Percentiles rank a stretch among this genome's conserved stretches.
Conservation (phyloP, 2,797 vertebrate genomes). For the Squalus acanthias region DNA sequence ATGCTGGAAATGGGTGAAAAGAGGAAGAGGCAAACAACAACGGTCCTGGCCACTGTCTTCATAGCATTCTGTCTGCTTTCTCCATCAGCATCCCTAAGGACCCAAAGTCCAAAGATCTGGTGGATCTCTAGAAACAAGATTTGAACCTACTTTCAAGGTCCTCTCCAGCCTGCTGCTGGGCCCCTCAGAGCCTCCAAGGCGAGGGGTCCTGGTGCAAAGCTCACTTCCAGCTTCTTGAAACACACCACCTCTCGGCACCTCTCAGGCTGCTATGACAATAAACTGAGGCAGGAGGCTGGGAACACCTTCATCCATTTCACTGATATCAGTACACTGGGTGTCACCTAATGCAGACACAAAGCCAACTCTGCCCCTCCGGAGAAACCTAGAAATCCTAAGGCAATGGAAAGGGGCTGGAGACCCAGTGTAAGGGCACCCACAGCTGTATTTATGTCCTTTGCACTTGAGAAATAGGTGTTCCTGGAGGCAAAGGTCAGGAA, state of each 20-base stretch:
- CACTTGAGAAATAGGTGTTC: background rate
- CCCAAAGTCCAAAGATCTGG: background rate
- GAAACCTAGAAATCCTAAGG: background rate
- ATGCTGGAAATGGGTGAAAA: background rate
- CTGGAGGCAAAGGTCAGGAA: background rate
- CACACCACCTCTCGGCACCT: background rate
- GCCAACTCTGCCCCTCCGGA: background rate
- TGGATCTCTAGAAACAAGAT: background rate
- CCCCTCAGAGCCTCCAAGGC: background rate
- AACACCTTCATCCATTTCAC: background rate
- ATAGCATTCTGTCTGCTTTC: background rate
- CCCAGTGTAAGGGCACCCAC: background rate
- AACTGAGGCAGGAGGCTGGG: background rate
- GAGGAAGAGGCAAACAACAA: background rate
- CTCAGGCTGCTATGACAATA: background rate
- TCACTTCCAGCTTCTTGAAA: background rate
- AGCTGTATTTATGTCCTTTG: background rate
- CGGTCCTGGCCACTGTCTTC: background rate
- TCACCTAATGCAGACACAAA: background rate
- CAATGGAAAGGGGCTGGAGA: background rate
- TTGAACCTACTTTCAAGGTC: background rate
- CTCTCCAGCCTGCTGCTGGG: background rate
- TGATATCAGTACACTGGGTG: background rate
- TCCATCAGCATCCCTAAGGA: background rate
- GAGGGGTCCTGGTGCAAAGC: background rate